Percentiles rank a stretch among this genome's conserved stretches.
These are phyloP conservation scores for Nymphicus hollandicus DNA, from an alignment of 2,113 vertebrate species.

Conservation along the genomic window DNA sequence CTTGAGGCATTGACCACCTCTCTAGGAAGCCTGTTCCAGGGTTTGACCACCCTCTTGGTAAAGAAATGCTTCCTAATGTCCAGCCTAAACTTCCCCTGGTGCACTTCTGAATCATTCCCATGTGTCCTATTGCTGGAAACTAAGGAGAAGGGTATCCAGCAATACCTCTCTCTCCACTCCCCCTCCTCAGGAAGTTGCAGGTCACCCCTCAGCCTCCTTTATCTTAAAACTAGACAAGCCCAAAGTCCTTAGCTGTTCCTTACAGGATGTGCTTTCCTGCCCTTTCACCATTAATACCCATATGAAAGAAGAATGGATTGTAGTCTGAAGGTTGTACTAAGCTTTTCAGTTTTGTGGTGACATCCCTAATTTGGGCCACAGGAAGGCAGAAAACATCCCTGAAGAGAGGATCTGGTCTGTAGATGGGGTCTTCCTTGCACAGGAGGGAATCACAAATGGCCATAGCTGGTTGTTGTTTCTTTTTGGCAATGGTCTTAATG, in stretches of 20 bases:
- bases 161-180: background rate
- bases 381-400: background rate
- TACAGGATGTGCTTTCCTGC: background rate
- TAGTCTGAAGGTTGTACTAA: background rate
- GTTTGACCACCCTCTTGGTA: background rate
- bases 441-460: background rate
- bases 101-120: background rate
- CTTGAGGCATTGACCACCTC: background rate
- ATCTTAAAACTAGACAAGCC: background rate
- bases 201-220: background rate
- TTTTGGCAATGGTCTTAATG: background rate
- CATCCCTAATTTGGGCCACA: background rate
- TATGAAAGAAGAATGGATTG: background rate
- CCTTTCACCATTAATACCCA: background rate
- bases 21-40: background rate
- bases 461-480: rapidly evolving
- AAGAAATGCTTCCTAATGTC: background rate
- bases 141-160: background rate
- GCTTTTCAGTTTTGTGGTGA: background rate
- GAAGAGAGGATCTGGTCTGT: background rate
- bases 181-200: background rate
- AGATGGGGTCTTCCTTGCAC: rapidly evolving
- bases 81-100: background rate
- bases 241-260: background rate
- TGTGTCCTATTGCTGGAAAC: background rate